Conservation (phyloP, 2,797 vertebrate species). For the Xerus rutilus region DNA sequence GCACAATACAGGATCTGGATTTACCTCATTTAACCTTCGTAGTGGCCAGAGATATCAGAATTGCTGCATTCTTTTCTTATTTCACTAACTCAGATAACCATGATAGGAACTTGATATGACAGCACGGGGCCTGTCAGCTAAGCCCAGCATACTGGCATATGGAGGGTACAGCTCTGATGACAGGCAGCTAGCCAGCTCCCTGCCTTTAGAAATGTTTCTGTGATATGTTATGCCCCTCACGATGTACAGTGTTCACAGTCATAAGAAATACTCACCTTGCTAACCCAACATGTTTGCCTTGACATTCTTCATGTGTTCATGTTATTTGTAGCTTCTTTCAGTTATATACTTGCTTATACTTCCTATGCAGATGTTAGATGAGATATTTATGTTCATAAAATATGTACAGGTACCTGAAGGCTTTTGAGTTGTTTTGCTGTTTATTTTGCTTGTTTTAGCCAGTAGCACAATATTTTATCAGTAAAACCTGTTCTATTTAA, state of each 20-base stretch:
- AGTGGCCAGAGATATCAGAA: background rate
- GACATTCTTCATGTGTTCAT: constrained; percentile 9
- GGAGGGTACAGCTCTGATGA: background rate
- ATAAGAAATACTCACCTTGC: background rate
- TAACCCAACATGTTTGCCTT: background rate
- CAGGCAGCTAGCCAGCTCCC: background rate
- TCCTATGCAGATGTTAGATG: constrained; percentile 6
- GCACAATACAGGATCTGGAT: background rate
- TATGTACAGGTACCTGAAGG: background rate
- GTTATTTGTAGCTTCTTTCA: constrained; percentile 26
- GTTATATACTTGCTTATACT: background rate
- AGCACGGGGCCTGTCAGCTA: background rate
- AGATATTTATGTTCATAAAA: background rate
- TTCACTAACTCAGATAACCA: constrained; percentile 7
- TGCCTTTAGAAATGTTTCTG: background rate
- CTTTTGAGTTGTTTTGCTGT: background rate
- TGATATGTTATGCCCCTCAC: background rate
- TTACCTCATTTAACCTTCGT: background rate
- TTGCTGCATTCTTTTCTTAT: background rate
- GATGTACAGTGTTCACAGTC: background rate
- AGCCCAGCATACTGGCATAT: background rate
- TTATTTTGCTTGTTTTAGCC: background rate
- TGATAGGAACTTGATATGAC: background rate
- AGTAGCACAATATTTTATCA: constrained; percentile 30
- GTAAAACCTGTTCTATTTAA: background rate